Evolutionary conservation across 2,113 vertebrate genomes (phyloP), one percentile per base, ranked within the genome.

Genomic region (Etheostoma cragini): DNA sequence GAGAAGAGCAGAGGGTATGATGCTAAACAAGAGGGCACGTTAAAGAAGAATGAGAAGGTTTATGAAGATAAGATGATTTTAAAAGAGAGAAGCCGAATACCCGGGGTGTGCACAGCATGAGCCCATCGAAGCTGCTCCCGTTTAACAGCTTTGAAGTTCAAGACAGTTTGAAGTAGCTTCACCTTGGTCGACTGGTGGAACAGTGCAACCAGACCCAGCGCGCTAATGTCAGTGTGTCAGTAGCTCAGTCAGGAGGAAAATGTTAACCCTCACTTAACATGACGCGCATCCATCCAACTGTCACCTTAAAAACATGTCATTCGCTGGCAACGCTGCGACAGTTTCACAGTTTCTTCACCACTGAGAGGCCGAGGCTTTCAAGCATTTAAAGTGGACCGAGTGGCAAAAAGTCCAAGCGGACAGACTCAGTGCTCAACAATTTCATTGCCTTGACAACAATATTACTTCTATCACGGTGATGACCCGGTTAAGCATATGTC

Each of bases 111-210:
- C 46, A 45, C 60, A 16, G 47, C 15, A 61, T 5, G 21, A 56
- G 76, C 69, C 61, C 66, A 35, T 47, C 2, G 1, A 50, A 82
- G 35, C 76, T 60, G 26, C 75, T 78, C 63, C 58, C 72, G 16
- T 56, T 26, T 4, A n/a, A 52, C 6, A 22, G 30, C 81, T 87
- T 84, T 79, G 70, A 84, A 73, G 62, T 67, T 70, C 69, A 79
- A 67, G 76, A 19, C 73, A 73, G 82, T 83, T 80, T 88, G 80
- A 89, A 89, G 89, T 79, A 56, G 56, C 77, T 53, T 86, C 72
- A 83, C 79, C 71, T 56, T 56, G 54, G 60, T 57, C 22, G 24
- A 46, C 75, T 46, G 67, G 38, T 58, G 26, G 15, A 56, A 33
- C 5, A 1, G 30, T 2, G 60, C 68, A 17, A 50, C 47, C 56